Evolutionary conservation across 37 sponge, comb jelly and placozoan species (phyloP), one percentile per base, ranked within the genome.

Genomic region (Oopsacas minuta): DNA sequence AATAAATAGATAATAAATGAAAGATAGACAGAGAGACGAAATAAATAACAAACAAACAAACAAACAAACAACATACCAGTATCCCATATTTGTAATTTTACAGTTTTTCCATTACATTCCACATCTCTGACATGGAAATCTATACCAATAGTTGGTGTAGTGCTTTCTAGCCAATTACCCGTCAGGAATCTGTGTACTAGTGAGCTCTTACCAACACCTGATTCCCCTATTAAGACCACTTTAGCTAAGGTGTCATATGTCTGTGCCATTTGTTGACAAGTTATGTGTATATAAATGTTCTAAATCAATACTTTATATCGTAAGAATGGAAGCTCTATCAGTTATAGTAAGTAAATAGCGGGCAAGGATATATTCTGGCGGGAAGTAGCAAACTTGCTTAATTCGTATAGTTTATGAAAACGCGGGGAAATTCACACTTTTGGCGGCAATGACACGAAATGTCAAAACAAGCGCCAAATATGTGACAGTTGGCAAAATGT

Each of bases 121-220:
- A 61, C 75, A 61, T 61, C 75, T 61, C 30, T 61, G 1, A 61
- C 75, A n/a, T 61, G 75, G 22, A 61, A 61, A 34, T 61, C 75
- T 61, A 61, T 61, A 3, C 75, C 75, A 32, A 61, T 61, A 34
- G 75, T 61, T 7, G 75, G 75, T n/a, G 75, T 61, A 3, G 75
- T 61, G 22, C 28, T 10, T 34, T 61, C 75, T n/a, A 61, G 22
- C 20, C 28, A 10, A 10, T 12, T n/a, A 32, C 75, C 75, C 1
- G 75, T 61, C 1, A 61, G 75, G 75, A 61, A 61, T 10, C 75
- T 10, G 75, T 61, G 75, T n/a, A 61, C 75, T 34, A 61, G 30
- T 7, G 32, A 32, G 28, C 75, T 61, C 75, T 61, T 61, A 5
- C 75, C 75, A 25, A 61, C 75, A 25, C 75, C 75, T n/a, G 75